Conservation (phyloP, 1,140 invertebrate species). For the Orussus abietinus region DNA sequence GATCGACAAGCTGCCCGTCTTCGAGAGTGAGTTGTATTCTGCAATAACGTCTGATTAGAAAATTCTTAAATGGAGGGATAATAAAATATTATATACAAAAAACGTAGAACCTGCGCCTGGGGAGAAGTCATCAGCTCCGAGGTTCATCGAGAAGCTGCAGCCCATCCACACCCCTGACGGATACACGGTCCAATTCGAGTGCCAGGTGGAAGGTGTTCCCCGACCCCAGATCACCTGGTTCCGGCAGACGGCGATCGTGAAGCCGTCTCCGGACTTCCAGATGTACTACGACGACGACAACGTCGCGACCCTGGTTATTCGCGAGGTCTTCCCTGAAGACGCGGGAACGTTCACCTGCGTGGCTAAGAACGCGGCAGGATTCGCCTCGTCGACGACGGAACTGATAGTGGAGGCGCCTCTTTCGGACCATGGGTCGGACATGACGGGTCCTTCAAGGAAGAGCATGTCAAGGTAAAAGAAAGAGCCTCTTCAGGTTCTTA, state of each 20-base stretch:
- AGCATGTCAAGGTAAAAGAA: constrained; percentile 67
- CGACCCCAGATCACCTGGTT: constrained; percentile 93
- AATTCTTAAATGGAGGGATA: constrained; percentile 6
- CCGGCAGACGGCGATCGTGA: constrained; percentile 86
- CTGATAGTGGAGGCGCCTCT: constrained; percentile 80
- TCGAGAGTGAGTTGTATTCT: constrained; percentile 73
- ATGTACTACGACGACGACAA: constrained; percentile 92
- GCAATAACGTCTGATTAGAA: constrained; percentile 4
- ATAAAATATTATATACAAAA: constrained; percentile 31
- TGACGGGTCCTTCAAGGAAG: constrained; percentile 72
- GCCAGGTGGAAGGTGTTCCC: constrained; percentile 84
- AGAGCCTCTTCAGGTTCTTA: constrained; percentile 6
- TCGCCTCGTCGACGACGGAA: constrained; percentile 87
- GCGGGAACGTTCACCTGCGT: constrained; percentile 95
- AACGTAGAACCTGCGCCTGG: constrained; percentile 73
- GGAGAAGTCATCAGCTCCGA: constrained; percentile 74
- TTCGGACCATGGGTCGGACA: constrained; percentile 84
- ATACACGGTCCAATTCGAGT: constrained; percentile 84
- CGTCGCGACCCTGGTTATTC: constrained; percentile 87
- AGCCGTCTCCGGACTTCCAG: constrained; percentile 85
- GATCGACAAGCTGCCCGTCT: constrained; percentile 85
- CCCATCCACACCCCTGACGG: constrained; percentile 81
- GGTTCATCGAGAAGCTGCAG: constrained; percentile 81
- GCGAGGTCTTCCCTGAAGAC: constrained; percentile 96
- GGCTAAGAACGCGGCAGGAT: constrained; percentile 91